Conservation (phyloP, 2,888 invertebrate species). For the Phrixothrix hirtus region DNA sequence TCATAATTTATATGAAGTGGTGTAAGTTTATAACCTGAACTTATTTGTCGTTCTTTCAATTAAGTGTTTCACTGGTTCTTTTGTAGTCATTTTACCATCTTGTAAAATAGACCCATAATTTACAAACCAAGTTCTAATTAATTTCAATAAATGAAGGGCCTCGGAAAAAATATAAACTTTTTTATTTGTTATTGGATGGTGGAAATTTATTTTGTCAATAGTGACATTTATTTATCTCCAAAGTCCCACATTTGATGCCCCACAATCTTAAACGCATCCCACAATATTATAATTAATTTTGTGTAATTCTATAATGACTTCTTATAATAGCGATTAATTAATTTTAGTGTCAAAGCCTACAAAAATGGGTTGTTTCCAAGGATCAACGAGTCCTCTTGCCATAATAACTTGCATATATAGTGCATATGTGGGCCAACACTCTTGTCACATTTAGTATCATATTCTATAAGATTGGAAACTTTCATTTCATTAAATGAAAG, state of each 20-base stretch:
- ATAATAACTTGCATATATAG: constrained; percentile 37
- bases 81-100: constrained; percentile 12
- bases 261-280: constrained; percentile 39
- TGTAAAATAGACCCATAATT: constrained; percentile 31
- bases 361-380: no score
- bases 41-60: constrained; percentile 13
- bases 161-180: constrained; percentile 36
- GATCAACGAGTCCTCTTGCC: no score
- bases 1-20: constrained; percentile 24
- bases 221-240: constrained; percentile 38
- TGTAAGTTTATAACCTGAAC: no score
- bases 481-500: background rate
- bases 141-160: constrained; percentile 34
- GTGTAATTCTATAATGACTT: constrained; percentile 33
- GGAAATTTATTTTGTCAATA: constrained; percentile 32
- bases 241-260: constrained; percentile 38
- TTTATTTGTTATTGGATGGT: no score
- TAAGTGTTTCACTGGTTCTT: background rate
- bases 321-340: constrained; percentile 33
- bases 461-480: constrained; percentile 9
- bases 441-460: background rate
- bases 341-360: constrained; percentile 41
- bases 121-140: constrained; percentile 35
- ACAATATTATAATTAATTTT: constrained; percentile 39
- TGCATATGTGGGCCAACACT: no score